phyloP scores from a whole-genome alignment of 1,140 invertebrate genomes.

The Heliconius nattereri region DNA sequence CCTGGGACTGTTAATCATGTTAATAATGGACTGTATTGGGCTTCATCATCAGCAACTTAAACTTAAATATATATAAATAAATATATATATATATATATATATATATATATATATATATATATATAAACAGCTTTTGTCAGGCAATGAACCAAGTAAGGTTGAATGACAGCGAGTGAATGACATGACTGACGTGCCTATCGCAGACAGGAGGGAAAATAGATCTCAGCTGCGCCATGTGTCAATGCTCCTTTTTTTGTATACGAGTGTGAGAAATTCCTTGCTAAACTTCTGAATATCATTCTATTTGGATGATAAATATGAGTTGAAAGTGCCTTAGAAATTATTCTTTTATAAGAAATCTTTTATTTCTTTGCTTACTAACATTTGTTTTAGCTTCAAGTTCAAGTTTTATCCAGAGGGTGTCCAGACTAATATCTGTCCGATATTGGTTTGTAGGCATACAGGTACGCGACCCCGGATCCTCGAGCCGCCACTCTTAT shows the following conservation, averaged over 20 bases:
- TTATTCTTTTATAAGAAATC: not conserved
- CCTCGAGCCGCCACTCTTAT: too few relatives aligned
- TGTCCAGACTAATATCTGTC: too few relatives aligned
- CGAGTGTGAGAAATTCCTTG: slow-evolving; percentile 7
- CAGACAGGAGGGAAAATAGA: slow-evolving; percentile 17
- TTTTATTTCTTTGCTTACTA: not conserved
- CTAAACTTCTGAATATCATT: not conserved
- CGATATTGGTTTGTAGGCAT: too few relatives aligned
- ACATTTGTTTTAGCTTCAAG: not conserved
- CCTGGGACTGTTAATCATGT: too few relatives aligned
- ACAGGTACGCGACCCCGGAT: too few relatives aligned
- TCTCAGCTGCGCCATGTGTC: slow-evolving; percentile 23
- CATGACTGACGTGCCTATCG: slow-evolving; percentile 10
- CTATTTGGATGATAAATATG: slow-evolving; percentile 1
- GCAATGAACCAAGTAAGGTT: not conserved
- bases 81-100: not conserved
- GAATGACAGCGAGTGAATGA: slow-evolving; percentile 31
- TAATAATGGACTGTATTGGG: too few relatives aligned
- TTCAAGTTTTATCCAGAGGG: too few relatives aligned
- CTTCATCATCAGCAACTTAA: too few relatives aligned
- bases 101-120: too few relatives aligned
- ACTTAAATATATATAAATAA: too few relatives aligned
- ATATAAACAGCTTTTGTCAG: not conserved
- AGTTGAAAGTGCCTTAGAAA: not conserved
- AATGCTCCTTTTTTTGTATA: slow-evolving; percentile 24